Evolutionary conservation across 2,797 vertebrate species (phyloP).

Genomic region (Balearica regulorum): DNA sequence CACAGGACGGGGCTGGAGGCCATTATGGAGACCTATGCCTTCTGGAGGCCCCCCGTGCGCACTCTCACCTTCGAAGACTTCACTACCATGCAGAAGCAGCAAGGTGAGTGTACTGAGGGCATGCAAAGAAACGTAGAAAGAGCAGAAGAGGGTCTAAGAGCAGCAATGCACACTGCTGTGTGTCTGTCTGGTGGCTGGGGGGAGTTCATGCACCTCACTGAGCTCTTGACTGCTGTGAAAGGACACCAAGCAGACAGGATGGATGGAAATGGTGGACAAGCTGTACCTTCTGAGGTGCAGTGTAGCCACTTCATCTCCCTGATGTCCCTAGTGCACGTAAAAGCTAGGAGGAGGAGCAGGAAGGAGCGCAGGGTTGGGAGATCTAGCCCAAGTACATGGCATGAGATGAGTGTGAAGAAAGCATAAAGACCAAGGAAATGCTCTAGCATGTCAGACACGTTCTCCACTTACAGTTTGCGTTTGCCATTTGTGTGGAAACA

Average conservation of each 20-base stretch:
- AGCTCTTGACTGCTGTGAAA: background rate
- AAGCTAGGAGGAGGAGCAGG: background rate
- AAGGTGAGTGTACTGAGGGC: conserved; percentile 78
- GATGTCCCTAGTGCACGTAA: background rate
- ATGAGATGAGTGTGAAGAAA: background rate
- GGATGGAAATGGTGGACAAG: background rate
- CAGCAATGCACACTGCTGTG: background rate
- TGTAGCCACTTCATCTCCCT: background rate
- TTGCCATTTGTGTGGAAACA: background rate
- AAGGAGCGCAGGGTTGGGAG: background rate
- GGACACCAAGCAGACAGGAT: background rate
- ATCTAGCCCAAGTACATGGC: background rate
- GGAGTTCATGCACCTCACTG: background rate
- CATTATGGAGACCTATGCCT: conserved; percentile 99
- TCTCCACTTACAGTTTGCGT: background rate
- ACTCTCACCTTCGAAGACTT: conserved; percentile 98
- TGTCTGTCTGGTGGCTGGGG: fast-evolving
- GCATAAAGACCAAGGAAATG: background rate
- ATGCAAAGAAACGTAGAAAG: background rate
- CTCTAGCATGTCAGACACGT: fast-evolving
- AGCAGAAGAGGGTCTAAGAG: background rate
- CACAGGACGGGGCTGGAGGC: conserved; percentile 94
- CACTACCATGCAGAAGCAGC: conserved; percentile 98
- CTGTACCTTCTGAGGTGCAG: background rate
- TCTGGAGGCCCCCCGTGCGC: conserved; percentile 98